Conservation (phyloP, 2,113 vertebrate genomes). For the Puntigrus tetrazona region DNA sequence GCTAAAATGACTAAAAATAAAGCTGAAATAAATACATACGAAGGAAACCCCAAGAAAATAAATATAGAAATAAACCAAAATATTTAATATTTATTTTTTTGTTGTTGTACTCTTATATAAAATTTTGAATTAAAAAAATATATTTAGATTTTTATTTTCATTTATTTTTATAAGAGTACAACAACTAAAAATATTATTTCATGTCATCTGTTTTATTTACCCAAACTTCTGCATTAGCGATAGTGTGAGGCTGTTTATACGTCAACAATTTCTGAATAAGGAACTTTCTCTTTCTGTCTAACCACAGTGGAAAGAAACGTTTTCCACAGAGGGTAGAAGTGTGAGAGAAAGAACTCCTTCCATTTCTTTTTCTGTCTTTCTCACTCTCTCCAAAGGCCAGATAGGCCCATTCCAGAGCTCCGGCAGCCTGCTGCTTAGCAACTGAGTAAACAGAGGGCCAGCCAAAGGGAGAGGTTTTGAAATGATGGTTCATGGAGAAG, state of each 20-base stretch:
- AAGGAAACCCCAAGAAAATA: background rate
- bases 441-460: conserved; percentile 68
- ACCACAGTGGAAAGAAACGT: background rate
- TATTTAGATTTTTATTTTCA: too few relatives aligned
- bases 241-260: background rate
- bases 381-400: conserved; percentile 52
- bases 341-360: conserved; percentile 33
- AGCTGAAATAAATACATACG: background rate
- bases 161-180: too few relatives aligned
- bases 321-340: conserved; percentile 38
- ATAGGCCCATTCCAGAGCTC: conserved; percentile 65
- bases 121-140: too few relatives aligned
- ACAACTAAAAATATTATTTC: background rate
- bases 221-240: background rate
- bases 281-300: background rate
- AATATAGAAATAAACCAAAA: background rate
- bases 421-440: conserved; percentile 65
- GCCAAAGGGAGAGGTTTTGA: conserved; percentile 61
- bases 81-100: too few relatives aligned
- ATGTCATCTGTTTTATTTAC: background rate
- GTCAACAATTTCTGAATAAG: background rate
- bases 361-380: conserved; percentile 9
- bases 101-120: too few relatives aligned
- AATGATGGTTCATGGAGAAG: conserved; percentile 9
- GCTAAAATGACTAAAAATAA: background rate